phyloP scores from a whole-genome alignment of 1,140 invertebrate species.

The Araneus ventricosus region DNA sequence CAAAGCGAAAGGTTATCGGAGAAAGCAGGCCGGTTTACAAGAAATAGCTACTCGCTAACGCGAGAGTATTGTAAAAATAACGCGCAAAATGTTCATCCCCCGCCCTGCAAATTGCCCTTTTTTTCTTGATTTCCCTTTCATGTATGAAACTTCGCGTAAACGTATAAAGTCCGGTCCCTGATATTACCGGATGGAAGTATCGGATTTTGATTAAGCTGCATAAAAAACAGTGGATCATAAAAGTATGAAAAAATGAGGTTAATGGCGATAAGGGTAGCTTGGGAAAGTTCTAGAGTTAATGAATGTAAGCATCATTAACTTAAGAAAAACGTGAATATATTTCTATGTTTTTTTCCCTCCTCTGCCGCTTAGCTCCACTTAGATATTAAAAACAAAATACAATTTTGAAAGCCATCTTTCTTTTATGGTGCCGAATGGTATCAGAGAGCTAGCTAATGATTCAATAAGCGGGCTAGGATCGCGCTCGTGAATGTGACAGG shows the following conservation, averaged over 20 bases:
- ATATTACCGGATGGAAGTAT: slow-evolving; percentile 68
- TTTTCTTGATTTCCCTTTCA: slow-evolving; percentile 38
- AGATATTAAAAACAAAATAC: slow-evolving; percentile 64
- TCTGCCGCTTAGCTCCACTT: background rate
- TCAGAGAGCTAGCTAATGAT: slow-evolving; percentile 30
- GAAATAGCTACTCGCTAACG: slow-evolving; percentile 16
- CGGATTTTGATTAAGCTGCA: slow-evolving; percentile 68
- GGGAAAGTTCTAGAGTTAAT: slow-evolving; percentile 44
- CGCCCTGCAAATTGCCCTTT: slow-evolving; percentile 52
- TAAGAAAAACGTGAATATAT: slow-evolving; percentile 69
- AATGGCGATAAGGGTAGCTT: slow-evolving; percentile 49
- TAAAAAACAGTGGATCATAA: slow-evolving; percentile 57
- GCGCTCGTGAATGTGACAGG: background rate
- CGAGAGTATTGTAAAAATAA: slow-evolving; percentile 38
- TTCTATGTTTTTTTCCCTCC: background rate
- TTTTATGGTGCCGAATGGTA: slow-evolving; percentile 27
- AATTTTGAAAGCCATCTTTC: slow-evolving; percentile 55
- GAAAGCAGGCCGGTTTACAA: background rate
- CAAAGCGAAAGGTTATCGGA: slow-evolving; percentile 38
- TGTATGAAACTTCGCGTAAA: slow-evolving; percentile 1
- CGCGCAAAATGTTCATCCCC: slow-evolving; percentile 17
- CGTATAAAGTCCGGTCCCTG: slow-evolving; percentile 39
- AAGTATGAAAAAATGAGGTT: slow-evolving; percentile 59
- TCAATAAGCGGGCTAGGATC: slow-evolving; percentile 23
- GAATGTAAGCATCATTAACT: slow-evolving; percentile 70